Percentiles rank a stretch among this genome's conserved stretches.
Conservation (phyloP, 2,888 invertebrate species). For the Pyrochroa serraticornis region DNA sequence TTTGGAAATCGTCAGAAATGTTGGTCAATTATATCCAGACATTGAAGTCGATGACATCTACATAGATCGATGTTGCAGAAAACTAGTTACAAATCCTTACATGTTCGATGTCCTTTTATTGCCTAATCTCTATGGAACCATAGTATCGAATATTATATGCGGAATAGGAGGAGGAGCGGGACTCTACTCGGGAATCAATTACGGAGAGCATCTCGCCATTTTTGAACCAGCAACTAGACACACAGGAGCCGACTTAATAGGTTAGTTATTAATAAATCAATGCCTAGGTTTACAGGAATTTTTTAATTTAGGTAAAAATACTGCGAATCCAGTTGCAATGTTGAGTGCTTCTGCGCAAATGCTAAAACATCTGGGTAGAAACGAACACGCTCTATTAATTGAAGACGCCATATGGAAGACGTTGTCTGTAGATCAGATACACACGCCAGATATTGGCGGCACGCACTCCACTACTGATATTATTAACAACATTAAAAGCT, state of each 20-base stretch:
- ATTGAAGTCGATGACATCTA: conserved; percentile 38
- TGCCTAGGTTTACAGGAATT: conserved; percentile 44
- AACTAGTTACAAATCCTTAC: conserved; percentile 37
- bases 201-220: conserved; percentile 40
- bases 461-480: conserved; percentile 35
- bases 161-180: conserved; percentile 46
- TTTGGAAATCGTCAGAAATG: conserved; percentile 34
- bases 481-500: conserved; percentile 28
- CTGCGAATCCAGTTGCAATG: conserved; percentile 96
- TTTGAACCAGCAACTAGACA: conserved; percentile 45
- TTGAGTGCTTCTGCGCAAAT: conserved; percentile 70
- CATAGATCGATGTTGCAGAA: conserved; percentile 39
- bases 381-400: conserved; percentile 38
- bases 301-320: conserved; percentile 89
- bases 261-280: conserved; percentile 1
- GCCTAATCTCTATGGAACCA: conserved; percentile 45
- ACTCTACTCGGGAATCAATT: conserved; percentile 42
- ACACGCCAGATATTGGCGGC: conserved; percentile 44
- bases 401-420: conserved; percentile 40
- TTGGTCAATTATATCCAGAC: conserved; percentile 36
- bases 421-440: conserved; percentile 38
- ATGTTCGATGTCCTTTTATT: conserved; percentile 43
- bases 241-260: conserved; percentile 10
- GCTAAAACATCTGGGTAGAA: conserved; percentile 36
- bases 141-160: conserved; percentile 39